These are phyloP conservation scores for Parnassius orleans DNA, from an alignment of 2,888 invertebrate genomes.

Conservation along the genomic window DNA sequence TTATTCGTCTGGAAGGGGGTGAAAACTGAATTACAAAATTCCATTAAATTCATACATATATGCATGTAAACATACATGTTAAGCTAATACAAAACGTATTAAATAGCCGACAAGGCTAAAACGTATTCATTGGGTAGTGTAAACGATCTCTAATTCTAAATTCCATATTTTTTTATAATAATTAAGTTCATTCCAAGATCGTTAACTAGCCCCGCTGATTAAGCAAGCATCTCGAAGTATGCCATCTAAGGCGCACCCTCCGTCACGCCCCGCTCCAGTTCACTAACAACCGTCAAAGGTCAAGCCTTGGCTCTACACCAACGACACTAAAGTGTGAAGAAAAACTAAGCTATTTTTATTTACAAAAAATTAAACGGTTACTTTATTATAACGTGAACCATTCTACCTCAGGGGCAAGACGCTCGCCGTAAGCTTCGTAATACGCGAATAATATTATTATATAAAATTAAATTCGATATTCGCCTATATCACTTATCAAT, in stretches of 20 bases:
- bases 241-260: conserved; percentile 14
- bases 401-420: neutral
- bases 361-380: neutral
- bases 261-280: conserved; percentile 15
- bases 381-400: neutral
- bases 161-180: neutral
- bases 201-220: conserved; percentile 11
- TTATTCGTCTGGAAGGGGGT: no score
- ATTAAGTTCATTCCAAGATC: conserved; percentile 4
- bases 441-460: no score
- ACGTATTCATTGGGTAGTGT: no score
- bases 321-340: conserved; percentile 1
- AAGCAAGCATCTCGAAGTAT: conserved; percentile 16
- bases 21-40: no score
- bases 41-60: no score
- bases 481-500: no score
- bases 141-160: no score
- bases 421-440: no score
- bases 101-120: no score
- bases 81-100: no score
- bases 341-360: neutral
- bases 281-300: conserved; percentile 21
- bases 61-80: no score
- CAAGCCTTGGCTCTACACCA: conserved; percentile 8
- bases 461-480: no score